Conservation (phyloP, 1,140 invertebrate genomes). For the Drosophila malerkotliana region DNA sequence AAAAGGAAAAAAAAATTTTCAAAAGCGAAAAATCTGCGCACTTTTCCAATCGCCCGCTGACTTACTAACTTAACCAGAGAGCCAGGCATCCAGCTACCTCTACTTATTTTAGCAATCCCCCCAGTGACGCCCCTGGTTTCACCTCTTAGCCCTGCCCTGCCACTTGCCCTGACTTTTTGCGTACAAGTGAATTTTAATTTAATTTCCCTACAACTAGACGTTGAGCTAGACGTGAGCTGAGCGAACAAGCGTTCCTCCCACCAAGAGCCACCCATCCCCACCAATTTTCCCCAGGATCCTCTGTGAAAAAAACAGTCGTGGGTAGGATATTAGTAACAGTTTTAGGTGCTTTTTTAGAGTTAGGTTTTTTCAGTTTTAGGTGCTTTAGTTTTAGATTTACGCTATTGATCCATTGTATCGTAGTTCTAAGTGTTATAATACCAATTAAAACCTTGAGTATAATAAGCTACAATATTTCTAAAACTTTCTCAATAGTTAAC, state of each 20-base stretch:
- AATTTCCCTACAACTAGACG: conserved; percentile 80
- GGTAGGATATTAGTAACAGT: background rate
- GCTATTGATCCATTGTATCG: background rate
- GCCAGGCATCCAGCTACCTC: conserved; percentile 4
- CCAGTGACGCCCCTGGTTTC: background rate
- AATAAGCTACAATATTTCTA: background rate
- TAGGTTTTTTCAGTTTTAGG: background rate
- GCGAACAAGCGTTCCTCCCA: conserved; percentile 37
- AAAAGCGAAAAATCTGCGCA: conserved; percentile 68
- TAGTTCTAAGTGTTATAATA: background rate
- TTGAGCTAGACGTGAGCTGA: conserved; percentile 74
- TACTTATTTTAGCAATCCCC: background rate
- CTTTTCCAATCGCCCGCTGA: conserved; percentile 73
- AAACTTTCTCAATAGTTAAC: background rate
- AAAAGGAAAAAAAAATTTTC: conserved; percentile 22
- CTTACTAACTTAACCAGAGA: conserved; percentile 63
- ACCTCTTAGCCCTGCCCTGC: conserved; percentile 24
- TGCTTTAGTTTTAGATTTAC: background rate
- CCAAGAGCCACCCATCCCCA: background rate
- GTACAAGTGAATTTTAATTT: conserved; percentile 82
- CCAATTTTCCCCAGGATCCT: background rate
- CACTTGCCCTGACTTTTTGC: conserved; percentile 63
- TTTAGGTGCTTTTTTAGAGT: no score
- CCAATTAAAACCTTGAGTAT: background rate
- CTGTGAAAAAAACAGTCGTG: background rate